These are phyloP conservation scores for Ispidina lecontei DNA, from an alignment of 2,797 vertebrate species.

Conservation along the genomic window DNA sequence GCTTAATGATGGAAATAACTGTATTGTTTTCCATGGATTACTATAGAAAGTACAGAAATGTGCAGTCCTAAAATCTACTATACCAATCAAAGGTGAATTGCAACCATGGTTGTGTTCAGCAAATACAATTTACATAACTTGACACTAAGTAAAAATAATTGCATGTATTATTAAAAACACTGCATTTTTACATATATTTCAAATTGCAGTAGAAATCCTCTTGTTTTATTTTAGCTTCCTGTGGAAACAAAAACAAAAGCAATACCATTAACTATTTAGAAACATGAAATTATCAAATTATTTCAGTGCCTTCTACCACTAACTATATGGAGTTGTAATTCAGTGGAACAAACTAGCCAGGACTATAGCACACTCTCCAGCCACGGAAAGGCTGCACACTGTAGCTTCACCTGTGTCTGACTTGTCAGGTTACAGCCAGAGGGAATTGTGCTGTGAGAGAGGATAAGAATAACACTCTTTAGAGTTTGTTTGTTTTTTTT, in stretches of 20 bases:
- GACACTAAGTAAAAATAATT: not conserved
- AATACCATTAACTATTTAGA: not conserved
- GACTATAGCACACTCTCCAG: not conserved
- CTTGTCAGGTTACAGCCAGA: not conserved
- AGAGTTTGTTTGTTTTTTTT: not conserved
- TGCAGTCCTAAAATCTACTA: not conserved
- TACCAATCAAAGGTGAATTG: not conserved
- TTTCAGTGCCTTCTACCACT: not conserved
- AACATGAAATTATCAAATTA: not conserved
- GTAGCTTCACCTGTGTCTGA: not conserved
- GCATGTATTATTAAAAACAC: not conserved
- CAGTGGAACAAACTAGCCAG: not conserved
- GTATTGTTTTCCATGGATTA: not conserved
- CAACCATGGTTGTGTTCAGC: not conserved
- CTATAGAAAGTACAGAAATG: not conserved
- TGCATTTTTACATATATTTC: not conserved
- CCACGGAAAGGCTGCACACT: not conserved
- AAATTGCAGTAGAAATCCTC: not conserved
- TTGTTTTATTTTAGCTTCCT: not conserved
- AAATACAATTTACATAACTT: not conserved
- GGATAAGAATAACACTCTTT: not conserved
- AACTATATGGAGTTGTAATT: not conserved
- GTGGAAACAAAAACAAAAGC: not conserved
- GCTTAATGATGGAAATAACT: not conserved
- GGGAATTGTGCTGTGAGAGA: not conserved